Evolutionary conservation across 1,140 invertebrate species (phyloP).

Genomic region (Adoxophyes honmai): DNA sequence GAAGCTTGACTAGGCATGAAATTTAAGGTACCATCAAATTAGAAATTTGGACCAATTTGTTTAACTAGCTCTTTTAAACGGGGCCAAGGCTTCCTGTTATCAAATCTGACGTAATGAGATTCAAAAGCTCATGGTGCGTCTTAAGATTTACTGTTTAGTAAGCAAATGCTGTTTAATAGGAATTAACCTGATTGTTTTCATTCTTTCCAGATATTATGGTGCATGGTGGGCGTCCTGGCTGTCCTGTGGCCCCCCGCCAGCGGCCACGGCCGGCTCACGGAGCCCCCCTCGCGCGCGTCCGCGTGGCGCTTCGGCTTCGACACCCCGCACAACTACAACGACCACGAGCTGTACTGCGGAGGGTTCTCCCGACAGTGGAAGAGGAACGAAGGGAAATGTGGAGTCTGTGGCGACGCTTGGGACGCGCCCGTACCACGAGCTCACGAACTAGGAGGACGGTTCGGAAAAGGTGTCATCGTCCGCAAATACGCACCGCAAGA

Average conservation of each 20-base stretch:
- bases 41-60: too few relatives aligned
- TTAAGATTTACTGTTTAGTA: too few relatives aligned
- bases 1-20: not conserved
- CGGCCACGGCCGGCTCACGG: slow-evolving; percentile 88
- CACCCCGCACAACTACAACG: slow-evolving; percentile 90
- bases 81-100: too few relatives aligned
- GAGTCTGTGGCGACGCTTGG: slow-evolving; percentile 92
- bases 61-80: too few relatives aligned
- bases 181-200: not conserved
- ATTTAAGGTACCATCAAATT: not conserved
- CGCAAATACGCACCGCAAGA: slow-evolving; percentile 84
- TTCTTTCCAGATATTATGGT: slow-evolving; percentile 56
- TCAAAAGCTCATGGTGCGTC: too few relatives aligned
- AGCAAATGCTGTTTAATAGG: too few relatives aligned
- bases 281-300: slow-evolving; percentile 89
- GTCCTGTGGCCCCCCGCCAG: slow-evolving; percentile 34
- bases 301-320: slow-evolving; percentile 89
- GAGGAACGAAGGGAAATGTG: slow-evolving; percentile 88
- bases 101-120: too few relatives aligned
- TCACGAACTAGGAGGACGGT: slow-evolving; percentile 91
- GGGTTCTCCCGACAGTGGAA: slow-evolving; percentile 89
- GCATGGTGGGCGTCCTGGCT: slow-evolving; percentile 37
- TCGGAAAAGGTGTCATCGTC: slow-evolving; percentile 88
- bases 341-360: slow-evolving; percentile 93
- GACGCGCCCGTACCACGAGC: slow-evolving; percentile 83